phyloP scores from a whole-genome alignment of 2,797 vertebrate genomes.

The Eulemur rubriventer region DNA sequence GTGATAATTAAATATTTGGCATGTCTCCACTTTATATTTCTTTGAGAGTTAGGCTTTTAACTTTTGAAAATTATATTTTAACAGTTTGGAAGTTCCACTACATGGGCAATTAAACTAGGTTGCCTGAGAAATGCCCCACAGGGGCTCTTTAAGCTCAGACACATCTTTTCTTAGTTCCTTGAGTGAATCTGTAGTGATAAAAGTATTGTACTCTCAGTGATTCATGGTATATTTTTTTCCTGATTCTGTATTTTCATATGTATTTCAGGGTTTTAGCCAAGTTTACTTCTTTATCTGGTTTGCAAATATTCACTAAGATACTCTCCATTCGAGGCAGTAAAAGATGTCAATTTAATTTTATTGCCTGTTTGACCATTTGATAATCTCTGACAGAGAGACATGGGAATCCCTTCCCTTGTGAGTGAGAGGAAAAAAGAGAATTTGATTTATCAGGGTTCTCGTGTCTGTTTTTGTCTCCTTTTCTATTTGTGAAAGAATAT shows the following conservation, averaged over 20 bases:
- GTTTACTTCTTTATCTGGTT: not conserved
- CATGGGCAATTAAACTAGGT: not conserved
- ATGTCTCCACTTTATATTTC: not conserved
- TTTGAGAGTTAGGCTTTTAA: not conserved
- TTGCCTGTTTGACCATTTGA: not conserved
- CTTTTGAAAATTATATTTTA: not conserved
- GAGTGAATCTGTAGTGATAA: not conserved
- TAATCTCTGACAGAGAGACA: not conserved
- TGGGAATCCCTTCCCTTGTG: not conserved
- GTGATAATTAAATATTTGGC: not conserved
- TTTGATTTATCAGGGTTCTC: not conserved
- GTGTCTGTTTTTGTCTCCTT: not conserved
- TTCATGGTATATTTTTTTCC: not conserved
- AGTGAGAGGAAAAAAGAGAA: not conserved
- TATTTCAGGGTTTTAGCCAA: not conserved
- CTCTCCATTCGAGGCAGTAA: not conserved
- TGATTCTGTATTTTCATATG: not conserved
- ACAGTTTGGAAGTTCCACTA: not conserved
- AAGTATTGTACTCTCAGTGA: not conserved
- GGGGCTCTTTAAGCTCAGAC: not conserved
- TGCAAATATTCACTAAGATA: not conserved
- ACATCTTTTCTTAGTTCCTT: not conserved
- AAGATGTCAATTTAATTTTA: not conserved
- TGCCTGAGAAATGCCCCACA: not conserved
- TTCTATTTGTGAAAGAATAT: not conserved